phyloP scores from a whole-genome alignment of 2,888 invertebrate genomes.

The Hydroisotoma schaefferi region DNA sequence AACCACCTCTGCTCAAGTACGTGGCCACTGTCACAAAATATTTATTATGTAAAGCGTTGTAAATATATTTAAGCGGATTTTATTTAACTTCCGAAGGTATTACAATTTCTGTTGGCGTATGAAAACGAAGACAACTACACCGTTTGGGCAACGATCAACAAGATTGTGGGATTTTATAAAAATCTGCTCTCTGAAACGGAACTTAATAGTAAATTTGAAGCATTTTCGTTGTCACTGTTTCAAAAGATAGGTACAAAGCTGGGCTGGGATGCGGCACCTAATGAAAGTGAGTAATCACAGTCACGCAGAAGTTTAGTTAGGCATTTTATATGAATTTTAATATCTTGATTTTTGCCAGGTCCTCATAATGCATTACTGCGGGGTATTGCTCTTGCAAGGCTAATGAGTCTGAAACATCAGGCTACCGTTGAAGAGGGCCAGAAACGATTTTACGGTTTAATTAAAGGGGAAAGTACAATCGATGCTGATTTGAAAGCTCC shows the following conservation, averaged over 20 bases:
- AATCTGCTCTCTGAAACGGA: slow-evolving; percentile 76
- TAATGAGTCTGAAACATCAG: slow-evolving; percentile 77
- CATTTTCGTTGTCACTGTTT: slow-evolving; percentile 70
- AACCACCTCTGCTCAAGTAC: slow-evolving; percentile 71
- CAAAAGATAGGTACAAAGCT: slow-evolving; percentile 68
- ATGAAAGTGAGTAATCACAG: slow-evolving; percentile 64
- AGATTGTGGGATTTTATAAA: slow-evolving; percentile 70
- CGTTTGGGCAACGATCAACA: slow-evolving; percentile 82
- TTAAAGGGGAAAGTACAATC: slow-evolving; percentile 60
- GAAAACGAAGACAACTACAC: slow-evolving; percentile 83
- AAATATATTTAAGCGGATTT: not conserved
- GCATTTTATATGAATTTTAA: not conserved
- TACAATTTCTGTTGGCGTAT: slow-evolving; percentile 78
- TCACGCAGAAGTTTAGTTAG: not conserved
- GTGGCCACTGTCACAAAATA: not conserved
- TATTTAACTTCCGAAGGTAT: slow-evolving; percentile 16
- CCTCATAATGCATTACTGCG: slow-evolving; percentile 69
- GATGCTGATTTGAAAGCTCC: slow-evolving; percentile 80
- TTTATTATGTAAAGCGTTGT: not conserved
- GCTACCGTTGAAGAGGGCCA: slow-evolving; percentile 73
- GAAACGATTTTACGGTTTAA: slow-evolving; percentile 63
- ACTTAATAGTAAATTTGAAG: slow-evolving; percentile 67
- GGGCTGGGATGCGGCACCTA: slow-evolving; percentile 81
- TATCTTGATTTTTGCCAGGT: not conserved
- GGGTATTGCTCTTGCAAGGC: slow-evolving; percentile 73